A percentile compares a stretch with the other conserved stretches of the same genome.
Evolutionary conservation across 1,140 invertebrate genomes (phyloP).

Genomic region (Phocides pigmalion): DNA sequence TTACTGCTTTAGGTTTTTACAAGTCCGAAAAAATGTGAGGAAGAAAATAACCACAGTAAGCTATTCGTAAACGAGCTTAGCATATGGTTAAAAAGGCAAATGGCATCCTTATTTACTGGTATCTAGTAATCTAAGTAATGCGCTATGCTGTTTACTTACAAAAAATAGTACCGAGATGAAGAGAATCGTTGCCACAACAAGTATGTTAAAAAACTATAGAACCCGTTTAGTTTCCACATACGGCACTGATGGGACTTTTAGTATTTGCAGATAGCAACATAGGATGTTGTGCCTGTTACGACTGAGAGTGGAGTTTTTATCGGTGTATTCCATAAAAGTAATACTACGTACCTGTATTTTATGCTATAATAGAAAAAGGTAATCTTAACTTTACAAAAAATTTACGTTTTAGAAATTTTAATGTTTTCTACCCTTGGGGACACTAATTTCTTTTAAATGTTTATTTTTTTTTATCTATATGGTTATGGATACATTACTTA

Average conservation of each 20-base stretch:
- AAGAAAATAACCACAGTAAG: too few relatives aligned
- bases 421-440: too few relatives aligned
- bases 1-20: too few relatives aligned
- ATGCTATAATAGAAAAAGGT: too few relatives aligned
- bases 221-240: slow-evolving; percentile 7
- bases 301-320: neutral
- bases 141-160: neutral
- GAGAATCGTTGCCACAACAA: neutral
- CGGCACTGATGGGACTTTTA: slow-evolving; percentile 6
- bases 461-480: too few relatives aligned
- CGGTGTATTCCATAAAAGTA: neutral
- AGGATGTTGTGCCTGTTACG: neutral
- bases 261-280: slow-evolving; percentile 11
- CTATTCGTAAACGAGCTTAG: too few relatives aligned
- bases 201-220: neutral
- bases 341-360: neutral
- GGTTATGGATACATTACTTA: too few relatives aligned
- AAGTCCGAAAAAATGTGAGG: too few relatives aligned
- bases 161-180: neutral
- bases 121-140: slow-evolving; percentile 4
- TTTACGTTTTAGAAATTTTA: too few relatives aligned
- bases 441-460: too few relatives aligned
- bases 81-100: too few relatives aligned
- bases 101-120: slow-evolving; percentile 12
- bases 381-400: too few relatives aligned